Conservation (phyloP, 2,797 vertebrate genomes). For the Menidia menidia region DNA sequence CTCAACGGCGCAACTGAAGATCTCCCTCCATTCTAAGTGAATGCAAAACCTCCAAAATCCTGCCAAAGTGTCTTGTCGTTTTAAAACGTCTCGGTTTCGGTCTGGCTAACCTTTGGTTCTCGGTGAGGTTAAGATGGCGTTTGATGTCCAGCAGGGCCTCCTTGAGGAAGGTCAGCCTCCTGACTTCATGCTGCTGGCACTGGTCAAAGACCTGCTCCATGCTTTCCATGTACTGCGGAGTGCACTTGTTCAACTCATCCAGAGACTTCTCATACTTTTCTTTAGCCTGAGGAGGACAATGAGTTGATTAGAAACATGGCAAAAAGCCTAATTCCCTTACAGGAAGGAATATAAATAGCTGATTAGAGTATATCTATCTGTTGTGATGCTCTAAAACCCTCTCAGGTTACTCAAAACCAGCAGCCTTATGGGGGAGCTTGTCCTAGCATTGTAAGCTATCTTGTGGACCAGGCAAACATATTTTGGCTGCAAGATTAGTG, state of each 20-base stretch:
- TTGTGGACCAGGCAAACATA: background rate
- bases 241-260: slow-evolving; percentile 93
- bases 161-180: slow-evolving; percentile 94
- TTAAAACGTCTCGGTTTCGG: background rate
- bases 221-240: slow-evolving; percentile 93
- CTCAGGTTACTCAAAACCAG: background rate
- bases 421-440: background rate
- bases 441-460: background rate
- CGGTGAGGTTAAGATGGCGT: slow-evolving; percentile 94
- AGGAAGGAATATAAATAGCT: too few species aligned
- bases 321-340: too few species aligned
- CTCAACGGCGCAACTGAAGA: background rate
- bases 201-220: slow-evolving; percentile 98
- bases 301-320: background rate
- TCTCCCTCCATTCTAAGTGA: background rate
- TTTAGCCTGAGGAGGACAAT: slow-evolving; percentile 84
- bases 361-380: too few species aligned
- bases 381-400: too few species aligned
- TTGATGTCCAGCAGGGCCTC: slow-evolving; percentile 96
- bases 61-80: background rate
- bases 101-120: slow-evolving; percentile 89
- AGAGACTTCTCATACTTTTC: slow-evolving; percentile 97
- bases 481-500: too few species aligned
- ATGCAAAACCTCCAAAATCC: background rate
- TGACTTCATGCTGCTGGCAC: slow-evolving; percentile 98